A percentile compares a stretch with the other conserved stretches of the same genome.
These are phyloP conservation scores for Dasypolia templi DNA, from an alignment of 2,888 invertebrate genomes.

Conservation along the genomic window DNA sequence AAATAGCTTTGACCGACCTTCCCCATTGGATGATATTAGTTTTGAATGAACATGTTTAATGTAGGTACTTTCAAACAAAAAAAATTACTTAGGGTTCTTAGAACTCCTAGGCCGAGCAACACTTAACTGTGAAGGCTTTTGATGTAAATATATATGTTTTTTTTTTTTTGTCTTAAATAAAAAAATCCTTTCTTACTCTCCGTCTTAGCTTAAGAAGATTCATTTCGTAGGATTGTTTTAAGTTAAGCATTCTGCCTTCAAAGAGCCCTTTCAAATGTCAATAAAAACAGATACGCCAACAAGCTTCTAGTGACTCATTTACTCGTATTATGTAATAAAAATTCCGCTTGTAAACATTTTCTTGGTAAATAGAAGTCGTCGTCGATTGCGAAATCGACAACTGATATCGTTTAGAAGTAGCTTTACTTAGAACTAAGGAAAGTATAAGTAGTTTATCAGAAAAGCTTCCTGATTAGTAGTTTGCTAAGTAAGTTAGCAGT, in stretches of 20 bases:
- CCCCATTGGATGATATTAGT: neutral
- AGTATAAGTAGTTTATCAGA: constrained; percentile 21
- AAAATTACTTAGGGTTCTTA: neutral
- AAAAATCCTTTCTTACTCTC: neutral
- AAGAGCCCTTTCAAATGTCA: neutral
- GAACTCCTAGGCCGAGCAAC: neutral
- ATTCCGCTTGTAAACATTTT: constrained; percentile 17
- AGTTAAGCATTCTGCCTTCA: neutral
- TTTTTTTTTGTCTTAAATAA: too few relatives aligned
- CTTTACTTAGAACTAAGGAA: constrained; percentile 27
- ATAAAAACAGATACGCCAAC: neutral
- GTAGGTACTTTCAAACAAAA: neutral
- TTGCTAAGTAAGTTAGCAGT: constrained; percentile 24
- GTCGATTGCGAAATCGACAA: constrained; percentile 17
- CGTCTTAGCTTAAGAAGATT: neutral
- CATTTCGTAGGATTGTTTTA: neutral
- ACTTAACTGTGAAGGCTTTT: constrained; percentile 9
- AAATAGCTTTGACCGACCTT: too few relatives aligned
- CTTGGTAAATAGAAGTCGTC: constrained; percentile 10
- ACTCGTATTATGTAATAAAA: constrained; percentile 27
- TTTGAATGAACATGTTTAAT: neutral
- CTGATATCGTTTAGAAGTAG: constrained; percentile 10
- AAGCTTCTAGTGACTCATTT: constrained; percentile 13
- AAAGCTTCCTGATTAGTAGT: constrained; percentile 29
- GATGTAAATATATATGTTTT: constrained; percentile 6